Evolutionary conservation across 2,888 invertebrate species (phyloP), one percentile per base, ranked within the genome.

Genomic region (Ganaspis brasiliensis): DNA sequence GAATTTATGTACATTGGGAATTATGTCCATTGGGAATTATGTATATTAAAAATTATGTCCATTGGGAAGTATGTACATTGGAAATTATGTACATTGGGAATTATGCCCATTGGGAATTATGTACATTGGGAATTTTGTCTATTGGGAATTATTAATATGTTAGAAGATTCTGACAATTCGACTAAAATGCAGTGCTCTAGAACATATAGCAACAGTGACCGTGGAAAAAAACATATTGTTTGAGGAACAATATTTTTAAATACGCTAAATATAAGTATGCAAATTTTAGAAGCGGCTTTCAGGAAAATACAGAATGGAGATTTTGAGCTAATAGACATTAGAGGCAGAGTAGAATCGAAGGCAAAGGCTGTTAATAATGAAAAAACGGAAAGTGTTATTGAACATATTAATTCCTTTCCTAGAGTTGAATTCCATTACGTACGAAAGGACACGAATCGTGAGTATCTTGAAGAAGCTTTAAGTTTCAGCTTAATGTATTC

Each of bases 201-300:
- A 12, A 45, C 45, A 12, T 45, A 45, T n/a, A 45, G 14, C 45
- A 12, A 14, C n/a, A 45, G n/a, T 45, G n/a, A 12, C 1, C n/a
- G 12, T 1, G n/a, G n/a, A 45, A n/a, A 12, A 3, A 45, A 45
- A 45, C 12, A 1, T n/a, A 45, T n/a, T 45, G 1, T 45, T 4
- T 45, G 45, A 14, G n/a, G 45, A 45, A n/a, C 45, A 45, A 45
- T 45, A n/a, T 45, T 45, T 45, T 45, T 45, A n/a, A 45, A 45
- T 45, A 45, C 0, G 9, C 9, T 35, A 8, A 35, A 35, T 35
- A 35, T 35, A 6, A 35, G 35, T 35, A 35, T 35, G 35, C 45
- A 45, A 45, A n/a, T 45, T 12, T 45, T 45, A 45, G 45, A n/a
- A n/a, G 12, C 45, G 10, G 45, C 45, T 45, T n/a, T 45, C n/a